A percentile compares a stretch with the other conserved stretches of the same genome.
These are phyloP conservation scores for Psittacula echo DNA, from an alignment of 2,797 vertebrate species.

Conservation along the genomic window DNA sequence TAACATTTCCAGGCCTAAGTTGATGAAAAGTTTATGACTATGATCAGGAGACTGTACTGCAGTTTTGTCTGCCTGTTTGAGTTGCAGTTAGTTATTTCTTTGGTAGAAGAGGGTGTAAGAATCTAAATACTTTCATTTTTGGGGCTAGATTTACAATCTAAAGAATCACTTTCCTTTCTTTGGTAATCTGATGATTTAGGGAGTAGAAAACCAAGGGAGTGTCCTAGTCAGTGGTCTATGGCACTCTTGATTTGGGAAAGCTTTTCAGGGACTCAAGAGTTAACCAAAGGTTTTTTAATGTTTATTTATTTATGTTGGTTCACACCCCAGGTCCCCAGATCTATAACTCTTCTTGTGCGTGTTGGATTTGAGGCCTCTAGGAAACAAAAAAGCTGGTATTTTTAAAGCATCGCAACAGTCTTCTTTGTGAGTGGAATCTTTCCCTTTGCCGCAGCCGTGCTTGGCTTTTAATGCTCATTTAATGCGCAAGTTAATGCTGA, in stretches of 20 bases:
- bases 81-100: background rate
- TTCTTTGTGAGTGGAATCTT: background rate
- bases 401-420: background rate
- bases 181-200: background rate
- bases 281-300: background rate
- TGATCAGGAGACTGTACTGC: background rate
- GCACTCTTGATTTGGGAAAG: background rate
- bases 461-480: conserved; percentile 2
- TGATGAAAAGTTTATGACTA: background rate
- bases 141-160: background rate
- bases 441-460: background rate
- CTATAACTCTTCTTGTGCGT: background rate
- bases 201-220: background rate
- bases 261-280: background rate
- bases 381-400: background rate
- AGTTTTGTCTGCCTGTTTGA: background rate
- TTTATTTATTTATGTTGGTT: background rate
- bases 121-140: background rate
- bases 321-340: background rate
- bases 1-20: background rate
- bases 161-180: background rate
- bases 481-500: background rate
- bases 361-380: background rate
- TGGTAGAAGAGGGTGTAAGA: background rate
- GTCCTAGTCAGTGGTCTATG: background rate